Evolutionary conservation across 2,113 vertebrate genomes (phyloP).

Genomic region (Progne subis): DNA sequence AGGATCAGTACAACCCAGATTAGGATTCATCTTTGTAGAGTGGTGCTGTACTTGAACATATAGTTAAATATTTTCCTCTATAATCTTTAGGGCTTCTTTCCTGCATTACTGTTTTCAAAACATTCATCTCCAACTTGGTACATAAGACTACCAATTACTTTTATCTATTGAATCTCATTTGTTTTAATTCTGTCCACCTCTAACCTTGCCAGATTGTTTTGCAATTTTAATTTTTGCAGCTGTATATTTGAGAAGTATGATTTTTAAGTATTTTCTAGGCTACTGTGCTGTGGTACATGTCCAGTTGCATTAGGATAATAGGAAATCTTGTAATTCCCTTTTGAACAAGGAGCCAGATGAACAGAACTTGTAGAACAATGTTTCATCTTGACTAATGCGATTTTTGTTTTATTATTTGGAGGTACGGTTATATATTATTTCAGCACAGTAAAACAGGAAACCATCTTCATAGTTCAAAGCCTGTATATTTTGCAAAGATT

Average conservation of each 20-base stretch:
- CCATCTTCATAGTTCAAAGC: background rate
- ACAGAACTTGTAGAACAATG: background rate
- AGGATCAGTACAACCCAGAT: background rate
- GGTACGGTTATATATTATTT: background rate
- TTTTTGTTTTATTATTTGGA: background rate
- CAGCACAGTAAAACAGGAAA: background rate
- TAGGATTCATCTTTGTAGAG: slow-evolving; percentile 30
- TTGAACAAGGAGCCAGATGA: background rate
- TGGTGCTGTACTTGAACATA: background rate
- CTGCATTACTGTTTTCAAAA: slow-evolving; percentile 12
- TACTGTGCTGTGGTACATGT: background rate
- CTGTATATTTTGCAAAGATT: background rate
- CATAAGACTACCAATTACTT: background rate
- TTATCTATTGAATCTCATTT: slow-evolving; percentile 37
- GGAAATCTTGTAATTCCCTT: slow-evolving; percentile 18
- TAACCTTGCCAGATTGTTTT: slow-evolving; percentile 24
- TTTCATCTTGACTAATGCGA: background rate
- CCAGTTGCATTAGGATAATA: slow-evolving; percentile 42
- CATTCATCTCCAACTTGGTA: background rate
- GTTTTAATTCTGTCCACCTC: slow-evolving; percentile 24
- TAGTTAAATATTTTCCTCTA: slow-evolving; percentile 23
- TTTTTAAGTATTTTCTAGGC: slow-evolving; percentile 1
- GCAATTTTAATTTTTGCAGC: slow-evolving; percentile 43
- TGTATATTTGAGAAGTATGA: background rate
- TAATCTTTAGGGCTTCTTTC: slow-evolving; percentile 31